Percentiles rank a stretch among this genome's conserved stretches.
Evolutionary conservation across 2,113 vertebrate species (phyloP).

Genomic region (Psittacus erithacus): DNA sequence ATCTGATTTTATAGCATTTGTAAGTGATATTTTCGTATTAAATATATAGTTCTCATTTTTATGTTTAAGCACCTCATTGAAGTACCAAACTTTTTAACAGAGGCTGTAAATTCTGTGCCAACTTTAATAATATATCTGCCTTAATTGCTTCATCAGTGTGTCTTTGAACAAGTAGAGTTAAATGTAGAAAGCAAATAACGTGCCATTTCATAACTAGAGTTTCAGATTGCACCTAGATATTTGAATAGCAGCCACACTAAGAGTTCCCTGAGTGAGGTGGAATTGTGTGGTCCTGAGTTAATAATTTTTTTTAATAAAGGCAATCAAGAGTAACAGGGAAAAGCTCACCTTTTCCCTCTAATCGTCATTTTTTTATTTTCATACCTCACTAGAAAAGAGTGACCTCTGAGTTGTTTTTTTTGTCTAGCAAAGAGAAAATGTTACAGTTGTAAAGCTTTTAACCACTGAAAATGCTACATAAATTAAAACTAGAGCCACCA

Average conservation of each 20-base stretch:
- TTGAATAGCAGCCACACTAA: constrained; percentile 42
- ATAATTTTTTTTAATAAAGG: not conserved
- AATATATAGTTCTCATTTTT: not conserved
- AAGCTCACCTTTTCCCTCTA: not conserved
- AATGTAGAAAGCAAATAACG: constrained; percentile 34
- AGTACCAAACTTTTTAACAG: not conserved
- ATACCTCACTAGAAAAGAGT: not conserved
- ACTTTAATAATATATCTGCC: not conserved
- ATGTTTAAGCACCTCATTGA: not conserved
- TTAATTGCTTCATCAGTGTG: not conserved
- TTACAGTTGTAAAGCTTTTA: not conserved
- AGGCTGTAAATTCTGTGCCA: not conserved
- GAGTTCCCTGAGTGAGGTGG: constrained; percentile 22
- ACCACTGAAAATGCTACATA: not conserved
- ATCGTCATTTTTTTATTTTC: not conserved
- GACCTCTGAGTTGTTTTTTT: not conserved
- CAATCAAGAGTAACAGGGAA: not conserved
- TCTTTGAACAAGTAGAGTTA: constrained; percentile 23
- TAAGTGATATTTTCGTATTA: constrained; percentile 6
- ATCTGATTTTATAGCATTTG: constrained; percentile 16
- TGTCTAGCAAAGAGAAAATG: not conserved
- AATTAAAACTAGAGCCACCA: not conserved
- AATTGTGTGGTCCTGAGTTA: constrained; percentile 51
- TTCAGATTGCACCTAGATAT: constrained; percentile 25
- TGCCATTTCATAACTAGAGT: constrained; percentile 33